phyloP scores from a whole-genome alignment of 2,113 vertebrate genomes.

The Nematolebias whitei region DNA sequence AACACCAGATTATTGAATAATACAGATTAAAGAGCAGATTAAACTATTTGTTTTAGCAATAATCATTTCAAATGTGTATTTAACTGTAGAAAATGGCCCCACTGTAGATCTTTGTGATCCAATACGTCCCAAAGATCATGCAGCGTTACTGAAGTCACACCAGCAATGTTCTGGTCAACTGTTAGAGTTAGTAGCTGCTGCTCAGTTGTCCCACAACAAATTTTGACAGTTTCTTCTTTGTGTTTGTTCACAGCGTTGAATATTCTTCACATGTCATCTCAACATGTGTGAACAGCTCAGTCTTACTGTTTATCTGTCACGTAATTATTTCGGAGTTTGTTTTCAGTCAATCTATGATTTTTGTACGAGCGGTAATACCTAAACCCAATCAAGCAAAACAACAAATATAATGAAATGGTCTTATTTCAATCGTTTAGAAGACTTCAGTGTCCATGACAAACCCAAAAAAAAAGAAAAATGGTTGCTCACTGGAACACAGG shows the following conservation, averaged over 20 bases:
- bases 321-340: too few relatives aligned
- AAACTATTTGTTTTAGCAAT: too few relatives aligned
- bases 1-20: too few relatives aligned
- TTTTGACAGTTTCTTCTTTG: neutral
- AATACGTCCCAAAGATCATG: slow-evolving; percentile 54
- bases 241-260: neutral
- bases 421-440: neutral
- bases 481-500: neutral
- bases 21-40: too few relatives aligned
- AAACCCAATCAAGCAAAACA: neutral
- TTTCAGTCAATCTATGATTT: too few relatives aligned
- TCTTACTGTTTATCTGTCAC: neutral
- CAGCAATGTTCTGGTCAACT: slow-evolving; percentile 34
- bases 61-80: slow-evolving; percentile 38
- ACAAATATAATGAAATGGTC: neutral
- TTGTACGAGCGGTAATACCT: too few relatives aligned
- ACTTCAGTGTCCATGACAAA: too few relatives aligned
- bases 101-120: slow-evolving; percentile 48
- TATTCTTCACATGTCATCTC: neutral
- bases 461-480: neutral
- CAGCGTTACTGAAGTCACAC: slow-evolving; percentile 53
- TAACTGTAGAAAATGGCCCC: slow-evolving; percentile 41
- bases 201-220: neutral
- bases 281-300: neutral
- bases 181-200: neutral